Evolutionary conservation across 30 jellyfish, hydroid and myxozoan genomes (phyloP).

Genomic region (Euphysa ruthae): DNA sequence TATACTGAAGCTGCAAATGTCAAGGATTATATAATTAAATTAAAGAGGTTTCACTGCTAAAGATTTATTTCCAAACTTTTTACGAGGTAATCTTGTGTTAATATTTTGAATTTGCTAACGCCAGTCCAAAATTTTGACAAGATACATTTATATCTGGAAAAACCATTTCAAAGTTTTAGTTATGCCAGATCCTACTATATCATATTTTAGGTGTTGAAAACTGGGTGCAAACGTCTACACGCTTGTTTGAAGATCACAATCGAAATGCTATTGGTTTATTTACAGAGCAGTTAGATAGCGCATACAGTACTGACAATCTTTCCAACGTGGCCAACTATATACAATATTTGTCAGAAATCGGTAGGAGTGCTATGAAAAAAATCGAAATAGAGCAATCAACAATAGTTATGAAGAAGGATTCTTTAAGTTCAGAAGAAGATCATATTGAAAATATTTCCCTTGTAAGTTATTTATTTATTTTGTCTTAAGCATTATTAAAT

Average conservation of each 20-base stretch:
- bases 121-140: too few relatives aligned
- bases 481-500: too few relatives aligned
- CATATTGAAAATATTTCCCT: slow-evolving; percentile 10
- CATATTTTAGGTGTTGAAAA: slow-evolving; percentile 18
- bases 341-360: slow-evolving; percentile 9
- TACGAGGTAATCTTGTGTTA: too few relatives aligned
- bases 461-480: neutral
- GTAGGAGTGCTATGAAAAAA: slow-evolving; percentile 13
- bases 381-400: slow-evolving; percentile 5
- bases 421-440: slow-evolving; percentile 5
- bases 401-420: neutral
- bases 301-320: neutral
- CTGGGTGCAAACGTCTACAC: slow-evolving; percentile 33
- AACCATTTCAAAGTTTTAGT: too few relatives aligned
- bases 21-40: too few relatives aligned
- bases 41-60: too few relatives aligned
- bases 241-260: slow-evolving; percentile 21
- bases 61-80: too few relatives aligned
- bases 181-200: too few relatives aligned
- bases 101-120: too few relatives aligned
- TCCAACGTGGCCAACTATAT: slow-evolving; percentile 17
- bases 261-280: slow-evolving; percentile 16
- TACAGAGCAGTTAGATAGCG: slow-evolving; percentile 19
- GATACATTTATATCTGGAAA: too few relatives aligned
- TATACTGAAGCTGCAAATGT: too few relatives aligned